phyloP scores from a whole-genome alignment of 2,888 invertebrate species.

The Macaria liturata region DNA sequence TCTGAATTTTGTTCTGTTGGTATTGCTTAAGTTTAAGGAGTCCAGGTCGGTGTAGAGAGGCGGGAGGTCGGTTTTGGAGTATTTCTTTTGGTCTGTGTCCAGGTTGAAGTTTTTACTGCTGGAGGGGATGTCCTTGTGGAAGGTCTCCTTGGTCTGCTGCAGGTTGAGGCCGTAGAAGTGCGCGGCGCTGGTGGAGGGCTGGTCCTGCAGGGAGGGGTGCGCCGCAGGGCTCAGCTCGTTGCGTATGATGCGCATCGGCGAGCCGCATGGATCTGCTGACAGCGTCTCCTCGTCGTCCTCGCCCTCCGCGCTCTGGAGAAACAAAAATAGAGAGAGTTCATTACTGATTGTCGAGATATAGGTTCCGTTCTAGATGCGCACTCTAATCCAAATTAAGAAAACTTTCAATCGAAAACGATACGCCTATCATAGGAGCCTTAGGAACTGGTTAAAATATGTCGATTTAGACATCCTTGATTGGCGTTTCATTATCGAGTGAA shows the following conservation, averaged over 20 bases:
- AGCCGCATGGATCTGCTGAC: constrained; percentile 76
- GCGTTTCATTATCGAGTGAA: no score
- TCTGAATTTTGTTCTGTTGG: constrained; percentile 52
- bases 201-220: constrained; percentile 35
- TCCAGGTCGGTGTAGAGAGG: constrained; percentile 52
- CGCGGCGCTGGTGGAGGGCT: constrained; percentile 53
- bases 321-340: not conserved
- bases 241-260: constrained; percentile 61
- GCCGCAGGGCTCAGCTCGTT: constrained; percentile 65
- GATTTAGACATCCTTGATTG: no score
- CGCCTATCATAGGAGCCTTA: no score
- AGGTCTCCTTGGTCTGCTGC: constrained; percentile 66
- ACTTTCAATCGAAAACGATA: no score
- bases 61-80: constrained; percentile 51
- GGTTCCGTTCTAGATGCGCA: no score
- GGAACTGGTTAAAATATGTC: no score
- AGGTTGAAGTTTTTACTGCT: constrained; percentile 72
- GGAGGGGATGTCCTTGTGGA: constrained; percentile 70
- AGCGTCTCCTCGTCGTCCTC: constrained; percentile 84
- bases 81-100: constrained; percentile 60
- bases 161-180: constrained; percentile 65
- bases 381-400: no score
- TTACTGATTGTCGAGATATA: no score
- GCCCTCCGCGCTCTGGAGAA: constrained; percentile 72
- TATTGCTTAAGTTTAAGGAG: constrained; percentile 53